phyloP scores from a whole-genome alignment of 2,888 invertebrate genomes.

The Lissonota sp. region DNA sequence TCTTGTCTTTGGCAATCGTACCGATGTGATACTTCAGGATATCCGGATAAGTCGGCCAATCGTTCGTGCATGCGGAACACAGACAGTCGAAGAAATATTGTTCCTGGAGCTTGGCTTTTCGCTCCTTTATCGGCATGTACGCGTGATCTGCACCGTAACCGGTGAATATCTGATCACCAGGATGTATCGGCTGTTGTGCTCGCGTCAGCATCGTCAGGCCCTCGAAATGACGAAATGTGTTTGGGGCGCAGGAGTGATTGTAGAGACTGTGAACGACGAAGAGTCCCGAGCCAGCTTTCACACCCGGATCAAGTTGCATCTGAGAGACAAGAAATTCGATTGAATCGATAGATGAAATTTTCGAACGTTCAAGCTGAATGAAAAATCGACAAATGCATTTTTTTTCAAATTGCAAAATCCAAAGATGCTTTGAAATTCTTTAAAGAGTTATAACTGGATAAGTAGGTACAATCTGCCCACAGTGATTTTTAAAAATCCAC shows the following conservation, averaged over 20 bases:
- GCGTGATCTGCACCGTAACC: slow-evolving; percentile 81
- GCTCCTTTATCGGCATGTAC: slow-evolving; percentile 74
- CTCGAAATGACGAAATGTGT: slow-evolving; percentile 81
- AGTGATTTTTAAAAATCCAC: no score
- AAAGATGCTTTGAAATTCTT: no score
- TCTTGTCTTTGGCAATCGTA: slow-evolving; percentile 75
- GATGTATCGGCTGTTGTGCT: slow-evolving; percentile 77
- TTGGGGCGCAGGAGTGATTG: slow-evolving; percentile 81
- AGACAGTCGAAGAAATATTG: slow-evolving; percentile 81
- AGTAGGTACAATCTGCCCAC: no score
- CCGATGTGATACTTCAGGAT: slow-evolving; percentile 79
- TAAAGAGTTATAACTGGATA: no score
- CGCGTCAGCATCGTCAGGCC: slow-evolving; percentile 80
- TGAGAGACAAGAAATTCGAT: slow-evolving; percentile 57
- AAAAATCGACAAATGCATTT: no score
- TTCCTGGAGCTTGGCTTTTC: slow-evolving; percentile 77
- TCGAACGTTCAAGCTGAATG: no score
- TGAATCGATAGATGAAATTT: no score
- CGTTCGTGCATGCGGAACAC: slow-evolving; percentile 76
- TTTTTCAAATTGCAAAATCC: no score
- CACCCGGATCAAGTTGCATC: slow-evolving; percentile 81
- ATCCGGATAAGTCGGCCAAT: slow-evolving; percentile 80
- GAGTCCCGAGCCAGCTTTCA: slow-evolving; percentile 80
- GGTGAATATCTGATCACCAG: slow-evolving; percentile 81
- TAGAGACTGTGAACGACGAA: slow-evolving; percentile 79